phyloP scores from a whole-genome alignment of 2,113 vertebrate species.

The Dasyornis broadbenti region DNA sequence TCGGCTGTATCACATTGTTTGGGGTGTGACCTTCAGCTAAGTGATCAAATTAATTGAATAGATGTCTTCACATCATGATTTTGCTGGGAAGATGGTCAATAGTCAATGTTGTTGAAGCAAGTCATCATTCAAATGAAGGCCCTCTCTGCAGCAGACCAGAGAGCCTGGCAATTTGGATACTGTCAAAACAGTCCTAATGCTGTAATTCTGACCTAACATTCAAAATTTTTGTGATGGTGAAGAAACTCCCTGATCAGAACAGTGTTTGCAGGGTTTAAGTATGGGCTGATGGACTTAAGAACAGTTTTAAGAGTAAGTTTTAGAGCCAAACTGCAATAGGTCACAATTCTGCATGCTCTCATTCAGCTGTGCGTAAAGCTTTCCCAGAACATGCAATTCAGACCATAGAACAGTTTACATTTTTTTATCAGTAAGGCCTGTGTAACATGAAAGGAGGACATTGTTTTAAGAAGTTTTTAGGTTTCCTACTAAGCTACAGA shows the following conservation, averaged over 20 bases:
- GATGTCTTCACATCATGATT: background rate
- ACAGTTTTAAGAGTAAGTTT: background rate
- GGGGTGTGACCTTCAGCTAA: background rate
- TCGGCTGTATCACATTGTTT: background rate
- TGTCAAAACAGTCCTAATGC: background rate
- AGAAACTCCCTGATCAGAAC: background rate
- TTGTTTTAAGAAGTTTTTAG: background rate
- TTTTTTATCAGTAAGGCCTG: background rate
- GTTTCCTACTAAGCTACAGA: background rate
- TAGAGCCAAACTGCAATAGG: background rate
- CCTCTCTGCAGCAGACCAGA: background rate
- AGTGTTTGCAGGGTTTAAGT: background rate
- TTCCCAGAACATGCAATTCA: background rate
- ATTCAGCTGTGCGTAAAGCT: background rate
- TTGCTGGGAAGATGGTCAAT: background rate
- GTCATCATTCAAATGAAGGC: background rate
- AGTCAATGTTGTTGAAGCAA: background rate
- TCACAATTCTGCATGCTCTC: background rate
- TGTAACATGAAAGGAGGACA: background rate
- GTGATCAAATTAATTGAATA: background rate
- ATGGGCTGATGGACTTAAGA: background rate
- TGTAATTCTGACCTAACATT: background rate
- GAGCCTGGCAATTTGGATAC: background rate
- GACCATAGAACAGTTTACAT: background rate
- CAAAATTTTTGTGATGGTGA: background rate